phyloP scores from a whole-genome alignment of 1,140 invertebrate species.

The Tribolium madens region DNA sequence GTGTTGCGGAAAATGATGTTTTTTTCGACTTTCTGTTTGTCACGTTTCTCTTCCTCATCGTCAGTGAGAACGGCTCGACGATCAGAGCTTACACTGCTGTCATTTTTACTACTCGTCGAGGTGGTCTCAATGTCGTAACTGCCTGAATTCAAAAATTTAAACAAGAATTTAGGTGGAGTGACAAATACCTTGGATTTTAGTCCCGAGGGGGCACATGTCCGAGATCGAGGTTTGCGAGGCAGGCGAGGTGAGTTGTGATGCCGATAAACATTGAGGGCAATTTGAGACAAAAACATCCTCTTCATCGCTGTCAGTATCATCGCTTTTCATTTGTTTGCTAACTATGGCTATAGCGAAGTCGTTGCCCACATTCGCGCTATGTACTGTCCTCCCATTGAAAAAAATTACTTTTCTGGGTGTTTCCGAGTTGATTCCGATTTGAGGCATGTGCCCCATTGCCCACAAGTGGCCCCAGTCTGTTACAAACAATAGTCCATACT shows the following conservation, averaged over 20 bases:
- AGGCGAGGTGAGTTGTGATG: slow-evolving; percentile 68
- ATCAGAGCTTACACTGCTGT: slow-evolving; percentile 57
- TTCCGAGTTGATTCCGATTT: slow-evolving; percentile 73
- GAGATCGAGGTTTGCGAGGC: slow-evolving; percentile 66
- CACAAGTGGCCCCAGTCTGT: slow-evolving; percentile 79
- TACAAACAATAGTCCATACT: slow-evolving; percentile 74
- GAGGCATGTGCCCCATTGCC: slow-evolving; percentile 79
- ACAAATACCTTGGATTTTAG: slow-evolving; percentile 64
- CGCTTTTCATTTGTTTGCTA: slow-evolving; percentile 70
- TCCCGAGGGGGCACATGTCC: slow-evolving; percentile 67
- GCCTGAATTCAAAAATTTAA: slow-evolving; percentile 43
- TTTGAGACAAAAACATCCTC: slow-evolving; percentile 73
- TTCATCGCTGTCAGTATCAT: slow-evolving; percentile 74
- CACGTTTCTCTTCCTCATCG: slow-evolving; percentile 57
- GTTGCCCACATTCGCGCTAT: slow-evolving; percentile 74
- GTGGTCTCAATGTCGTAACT: slow-evolving; percentile 69
- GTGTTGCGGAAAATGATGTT: slow-evolving; percentile 80
- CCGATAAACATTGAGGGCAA: slow-evolving; percentile 74
- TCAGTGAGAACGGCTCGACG: slow-evolving; percentile 12
- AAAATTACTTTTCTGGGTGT: slow-evolving; percentile 76
- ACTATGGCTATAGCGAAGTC: slow-evolving; percentile 78
- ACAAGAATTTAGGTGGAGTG: neutral
- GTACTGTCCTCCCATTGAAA: slow-evolving; percentile 75
- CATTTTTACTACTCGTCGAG: slow-evolving; percentile 68
- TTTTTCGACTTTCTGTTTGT: slow-evolving; percentile 66